Base-by-base conservation (phyloP, 2,113 vertebrate species). In the Sus scrofa region DNA sequence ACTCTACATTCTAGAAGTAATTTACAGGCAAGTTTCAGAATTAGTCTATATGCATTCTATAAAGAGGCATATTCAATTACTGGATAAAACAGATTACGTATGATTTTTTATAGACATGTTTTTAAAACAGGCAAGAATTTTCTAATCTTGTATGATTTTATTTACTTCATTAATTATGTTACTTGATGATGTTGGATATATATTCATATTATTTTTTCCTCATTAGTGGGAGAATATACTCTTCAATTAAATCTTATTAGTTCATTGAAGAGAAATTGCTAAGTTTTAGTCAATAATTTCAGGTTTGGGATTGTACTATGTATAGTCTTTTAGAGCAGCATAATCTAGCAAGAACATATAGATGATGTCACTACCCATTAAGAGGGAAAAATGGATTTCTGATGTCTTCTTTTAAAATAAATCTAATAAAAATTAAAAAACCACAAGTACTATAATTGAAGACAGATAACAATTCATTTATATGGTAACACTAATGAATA, bases 401-500 rank as follows among this genome's bases (percentile, higher is more conserved):
- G 7, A 68, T 89, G 71, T 92, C 96, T 89, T 58, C 6, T 65
- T 97, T 91, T 92, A 86, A 81, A n/a, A 92, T 50, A 74, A 60
- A 93, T 88, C 58, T 74, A 89, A 82, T n/a, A 96, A 85, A 74
- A 68, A 22, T 15, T n/a, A 15, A 37, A 0, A 1, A 91, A 75
- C 65, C 87, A 60, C 8, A 82, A 71, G 4, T 68, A 77, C 34
- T 52, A 26, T 91, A 71, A 83, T 91, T 91, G 75, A 68, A 95
- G 52, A 7, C 11, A 60, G n/a, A 60, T 91, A 83, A 96, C 15
- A 81, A 86, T 81, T 85, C 1, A 92, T 37, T 39, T 74, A 81
- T 77, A 37, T 94, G 30, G 18, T 44, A n/a, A 85, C 88, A 92
- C 62, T 98, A 78, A n/a, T 94, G 58, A 98, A 90, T 96, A 63